Evolutionary conservation across 1,140 invertebrate species (phyloP), one percentile per base, ranked within the genome.

Genomic region (Bicyclus anynana): DNA sequence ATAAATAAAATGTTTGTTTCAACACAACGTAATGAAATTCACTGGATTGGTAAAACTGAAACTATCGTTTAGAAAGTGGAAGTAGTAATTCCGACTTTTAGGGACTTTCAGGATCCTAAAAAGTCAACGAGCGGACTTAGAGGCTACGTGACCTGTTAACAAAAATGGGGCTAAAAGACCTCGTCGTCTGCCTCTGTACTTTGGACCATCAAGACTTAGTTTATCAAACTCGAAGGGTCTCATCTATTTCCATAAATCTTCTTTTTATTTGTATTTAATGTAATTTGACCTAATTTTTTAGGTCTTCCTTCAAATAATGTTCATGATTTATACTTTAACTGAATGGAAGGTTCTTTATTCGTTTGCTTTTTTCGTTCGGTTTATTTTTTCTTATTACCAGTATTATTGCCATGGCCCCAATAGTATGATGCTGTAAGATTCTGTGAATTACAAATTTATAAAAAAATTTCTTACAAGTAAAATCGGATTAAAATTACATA

Each of bases 91-190:
- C 12, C 16, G 40, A 44, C 17, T 44, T 44, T 44, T 7, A 23
- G 23, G n/a, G 23, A 23, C 7, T 23, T 4, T 23, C 40, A n/a
- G 1, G 40, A 20, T 10, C 40, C 40, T 20, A 44, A 44, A 33
- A 44, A 44, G 40, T 44, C 40, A 44, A 44, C 40, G 16, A 44
- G 16, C 5, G 18, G 18, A 4, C 17, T n/a, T 20, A 44, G 9
- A 44, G 2, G 37, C 37, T 13, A 44, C 40, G 40, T 44, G 40
- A 44, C 40, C 10, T n/a, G 40, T 20, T 9, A 44, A 44, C 40
- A n/a, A n/a, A n/a, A n/a, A n/a, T n/a, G n/a, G n/a, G n/a, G n/a
- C n/a, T 44, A 40, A 44, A 44, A 5, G 40, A 12, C 10, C 2
- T 2, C 3, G 29, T 33, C 29, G 29, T 12, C 16, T 20, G 18